Base-by-base conservation (phyloP, 2,888 invertebrate genomes). In the Folsomia manolachei region DNA sequence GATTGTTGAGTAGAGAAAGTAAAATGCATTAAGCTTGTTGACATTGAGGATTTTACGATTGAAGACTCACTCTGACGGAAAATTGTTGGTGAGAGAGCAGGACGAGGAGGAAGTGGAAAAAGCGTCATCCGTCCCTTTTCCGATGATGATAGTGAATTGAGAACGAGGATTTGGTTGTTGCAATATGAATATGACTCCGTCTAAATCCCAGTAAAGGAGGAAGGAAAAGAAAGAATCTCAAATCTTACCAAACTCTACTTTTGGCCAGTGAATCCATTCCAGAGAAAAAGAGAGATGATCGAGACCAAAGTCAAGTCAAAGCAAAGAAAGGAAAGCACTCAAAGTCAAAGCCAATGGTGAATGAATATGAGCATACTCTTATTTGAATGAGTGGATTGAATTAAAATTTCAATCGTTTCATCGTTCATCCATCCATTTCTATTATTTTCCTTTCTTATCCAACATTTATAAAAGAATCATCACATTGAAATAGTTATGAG, bases 11-110 rank as follows among this genome's bases (percentile, higher is more conserved):
- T 19, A n/a, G 21, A 19, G 18, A 56, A 56, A 56, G 56, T 56
- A 56, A 56, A 56, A 56, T 56, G 56, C 56, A 56, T n/a, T 56
- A 56, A 21, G 56, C 21, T 56, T 56, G 56, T 56, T 56, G 56
- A 56, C 56, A 56, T 56, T 56, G 19, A 56, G n/a, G 19, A 56
- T 56, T 56, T 4, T 7, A 19, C 21, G 56, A 56, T 19, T 56
- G 39, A 4, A 4, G 4, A 4, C 21, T 56, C 56, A 51, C 56
- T 56, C 21, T 56, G 19, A 56, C 18, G 56, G 7, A 56, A 21
- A 56, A 21, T 4, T 14, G 56, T 56, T 7, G 4, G 56, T 7
- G 19, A 21, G 56, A 56, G 21, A 56, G 56, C 7, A n/a, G n/a
- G 56, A 14, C 19, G 56, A 56, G 56, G 56, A 14, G 56, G 4